Conservation (phyloP, 2,888 invertebrate genomes). For the Hirtodrosophila cameraria region DNA sequence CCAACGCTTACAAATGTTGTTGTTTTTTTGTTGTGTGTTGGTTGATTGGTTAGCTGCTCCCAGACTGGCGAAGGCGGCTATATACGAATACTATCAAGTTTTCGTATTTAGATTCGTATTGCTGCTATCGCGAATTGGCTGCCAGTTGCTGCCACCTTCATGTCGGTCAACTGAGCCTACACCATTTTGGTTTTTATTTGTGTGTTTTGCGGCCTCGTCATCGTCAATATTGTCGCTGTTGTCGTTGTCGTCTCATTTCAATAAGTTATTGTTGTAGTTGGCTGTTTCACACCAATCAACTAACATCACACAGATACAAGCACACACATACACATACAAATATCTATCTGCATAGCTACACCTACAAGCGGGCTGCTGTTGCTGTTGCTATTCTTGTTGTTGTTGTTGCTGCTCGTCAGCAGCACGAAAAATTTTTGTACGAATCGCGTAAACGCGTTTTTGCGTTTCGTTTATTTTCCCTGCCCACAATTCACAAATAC, state of each 20-base stretch:
- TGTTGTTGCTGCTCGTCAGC: conserved; percentile 41
- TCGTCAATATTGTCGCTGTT: conserved; percentile 52
- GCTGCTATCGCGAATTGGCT: conserved; percentile 46
- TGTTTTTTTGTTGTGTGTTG: conserved; percentile 58
- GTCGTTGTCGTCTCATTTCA: conserved; percentile 75
- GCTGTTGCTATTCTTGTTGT: conserved; percentile 23
- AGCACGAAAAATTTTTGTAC: conserved; percentile 77
- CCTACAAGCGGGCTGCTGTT: conserved; percentile 59
- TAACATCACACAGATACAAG: conserved; percentile 32
- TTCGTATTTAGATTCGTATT: conserved; percentile 32
- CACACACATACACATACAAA: conserved; percentile 10
- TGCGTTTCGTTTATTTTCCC: conserved; percentile 82
- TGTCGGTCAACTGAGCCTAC: conserved; percentile 64
- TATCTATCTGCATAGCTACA: conserved; percentile 60
- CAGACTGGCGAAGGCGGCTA: conserved; percentile 48
- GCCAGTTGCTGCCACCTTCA: conserved; percentile 73
- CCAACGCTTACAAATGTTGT: conserved; percentile 48
- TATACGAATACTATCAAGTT: conserved; percentile 29
- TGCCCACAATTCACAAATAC: conserved; percentile 82
- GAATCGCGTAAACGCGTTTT: conserved; percentile 84
- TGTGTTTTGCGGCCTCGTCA: conserved; percentile 50
- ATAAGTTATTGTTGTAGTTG: conserved; percentile 77
- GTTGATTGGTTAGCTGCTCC: conserved; percentile 22
- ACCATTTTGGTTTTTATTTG: conserved; percentile 78
- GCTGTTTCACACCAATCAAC: conserved; percentile 65